Conservation (phyloP, 2,113 vertebrate species). For the Bolborhynchus lineola region DNA sequence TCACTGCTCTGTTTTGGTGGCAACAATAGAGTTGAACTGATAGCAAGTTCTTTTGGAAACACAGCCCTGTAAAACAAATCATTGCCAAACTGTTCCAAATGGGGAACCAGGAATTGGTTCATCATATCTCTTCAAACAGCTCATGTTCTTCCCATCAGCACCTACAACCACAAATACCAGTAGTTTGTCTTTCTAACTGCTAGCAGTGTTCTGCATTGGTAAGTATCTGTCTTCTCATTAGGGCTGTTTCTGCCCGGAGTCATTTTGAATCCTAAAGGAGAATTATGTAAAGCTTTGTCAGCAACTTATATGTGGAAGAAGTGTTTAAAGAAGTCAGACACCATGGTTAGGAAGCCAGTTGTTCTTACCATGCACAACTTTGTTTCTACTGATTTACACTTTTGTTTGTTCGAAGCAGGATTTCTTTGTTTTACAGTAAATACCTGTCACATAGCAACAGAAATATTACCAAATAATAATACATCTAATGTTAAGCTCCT, state of each 20-base stretch:
- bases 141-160: background rate
- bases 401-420: background rate
- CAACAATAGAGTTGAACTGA: background rate
- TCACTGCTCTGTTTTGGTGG: background rate
- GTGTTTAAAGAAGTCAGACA: background rate
- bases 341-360: background rate
- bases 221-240: background rate
- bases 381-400: background rate
- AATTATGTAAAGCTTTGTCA: background rate
- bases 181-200: background rate
- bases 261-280: background rate
- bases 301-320: background rate
- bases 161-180: background rate
- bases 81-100: background rate
- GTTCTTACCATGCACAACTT: background rate
- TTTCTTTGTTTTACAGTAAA: slow-evolving; percentile 28
- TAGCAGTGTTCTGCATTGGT: background rate
- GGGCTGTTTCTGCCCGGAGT: background rate
- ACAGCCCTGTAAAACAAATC: background rate
- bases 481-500: slow-evolving; percentile 32
- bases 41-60: background rate
- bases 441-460: slow-evolving; percentile 59
- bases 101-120: background rate
- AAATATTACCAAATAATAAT: slow-evolving; percentile 62
- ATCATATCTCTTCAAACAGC: background rate